These are phyloP conservation scores for Chrysina gloriosa DNA, from an alignment of 2,888 invertebrate genomes.

Conservation along the genomic window DNA sequence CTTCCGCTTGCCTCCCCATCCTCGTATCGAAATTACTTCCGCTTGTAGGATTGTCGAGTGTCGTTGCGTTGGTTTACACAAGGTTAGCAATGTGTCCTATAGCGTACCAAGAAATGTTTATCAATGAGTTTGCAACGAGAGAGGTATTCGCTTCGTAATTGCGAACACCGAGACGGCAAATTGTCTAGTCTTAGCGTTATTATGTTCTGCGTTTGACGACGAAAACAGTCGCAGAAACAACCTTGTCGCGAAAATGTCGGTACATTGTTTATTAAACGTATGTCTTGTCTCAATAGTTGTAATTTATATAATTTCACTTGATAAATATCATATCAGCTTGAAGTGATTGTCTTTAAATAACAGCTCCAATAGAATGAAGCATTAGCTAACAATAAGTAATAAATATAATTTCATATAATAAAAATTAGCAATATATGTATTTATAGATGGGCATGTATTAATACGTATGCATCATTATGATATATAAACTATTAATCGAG, in stretches of 20 bases:
- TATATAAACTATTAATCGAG: too few species aligned
- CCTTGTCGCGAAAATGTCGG: not conserved
- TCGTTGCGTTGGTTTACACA: constrained; percentile 2
- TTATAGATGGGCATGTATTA: too few species aligned
- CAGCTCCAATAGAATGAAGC: too few species aligned
- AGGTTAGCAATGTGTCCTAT: not conserved
- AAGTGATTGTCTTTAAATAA: not conserved
- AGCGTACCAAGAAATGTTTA: not conserved
- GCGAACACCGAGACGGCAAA: constrained; percentile 7
- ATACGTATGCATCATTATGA: too few species aligned
- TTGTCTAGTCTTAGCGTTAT: constrained; percentile 11
- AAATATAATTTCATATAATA: too few species aligned
- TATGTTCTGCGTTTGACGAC: not conserved
- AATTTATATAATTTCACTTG: not conserved
- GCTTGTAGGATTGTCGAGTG: not conserved
- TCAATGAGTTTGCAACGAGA: not conserved
- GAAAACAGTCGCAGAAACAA: not conserved
- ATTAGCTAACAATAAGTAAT: too few species aligned
- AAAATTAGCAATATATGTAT: too few species aligned
- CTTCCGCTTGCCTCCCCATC: not conserved
- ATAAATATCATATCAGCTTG: not conserved
- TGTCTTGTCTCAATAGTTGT: constrained; percentile 1
- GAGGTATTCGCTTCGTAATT: constrained; percentile 7
- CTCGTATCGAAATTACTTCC: not conserved
- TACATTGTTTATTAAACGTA: constrained; percentile 9